Conservation (phyloP, 2,888 invertebrate genomes). For the Osedax frankpressi region DNA sequence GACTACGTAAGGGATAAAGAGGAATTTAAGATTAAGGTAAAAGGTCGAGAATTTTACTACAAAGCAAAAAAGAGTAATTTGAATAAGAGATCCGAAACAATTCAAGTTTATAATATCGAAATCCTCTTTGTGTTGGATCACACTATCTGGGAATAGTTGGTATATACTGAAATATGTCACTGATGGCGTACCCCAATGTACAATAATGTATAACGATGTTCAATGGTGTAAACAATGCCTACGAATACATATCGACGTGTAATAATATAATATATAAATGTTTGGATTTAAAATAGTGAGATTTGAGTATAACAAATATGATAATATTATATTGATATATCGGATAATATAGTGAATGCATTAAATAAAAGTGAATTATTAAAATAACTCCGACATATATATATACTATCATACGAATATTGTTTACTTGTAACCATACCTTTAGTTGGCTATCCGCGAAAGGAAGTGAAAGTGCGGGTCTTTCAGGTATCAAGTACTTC, state of each 20-base stretch:
- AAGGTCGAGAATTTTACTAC: neutral
- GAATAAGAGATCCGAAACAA: too few species aligned
- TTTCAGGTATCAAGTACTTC: conserved; percentile 1
- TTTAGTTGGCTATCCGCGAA: neutral
- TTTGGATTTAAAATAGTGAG: too few species aligned
- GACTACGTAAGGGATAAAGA: neutral
- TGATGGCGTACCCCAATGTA: too few species aligned
- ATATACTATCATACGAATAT: too few species aligned
- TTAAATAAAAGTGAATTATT: neutral
- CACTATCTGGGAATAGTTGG: conserved; percentile 9
- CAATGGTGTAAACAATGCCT: too few species aligned
- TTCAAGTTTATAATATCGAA: neutral
- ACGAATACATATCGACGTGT: too few species aligned
- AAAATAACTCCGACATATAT: neutral
- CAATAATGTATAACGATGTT: too few species aligned
- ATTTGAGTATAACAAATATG: too few species aligned
- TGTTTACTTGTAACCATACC: too few species aligned
- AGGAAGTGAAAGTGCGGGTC: neutral
- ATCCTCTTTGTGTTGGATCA: conserved; percentile 7
- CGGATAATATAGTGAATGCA: neutral
- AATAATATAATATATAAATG: too few species aligned
- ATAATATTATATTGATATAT: too few species aligned
- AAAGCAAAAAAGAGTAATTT: neutral
- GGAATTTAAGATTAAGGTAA: neutral
- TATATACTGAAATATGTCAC: too few species aligned